Percentiles rank a stretch among this genome's conserved stretches.
These are phyloP conservation scores for Acrossocheilus fasciatus DNA, from an alignment of 2,797 vertebrate genomes.

Conservation along the genomic window DNA sequence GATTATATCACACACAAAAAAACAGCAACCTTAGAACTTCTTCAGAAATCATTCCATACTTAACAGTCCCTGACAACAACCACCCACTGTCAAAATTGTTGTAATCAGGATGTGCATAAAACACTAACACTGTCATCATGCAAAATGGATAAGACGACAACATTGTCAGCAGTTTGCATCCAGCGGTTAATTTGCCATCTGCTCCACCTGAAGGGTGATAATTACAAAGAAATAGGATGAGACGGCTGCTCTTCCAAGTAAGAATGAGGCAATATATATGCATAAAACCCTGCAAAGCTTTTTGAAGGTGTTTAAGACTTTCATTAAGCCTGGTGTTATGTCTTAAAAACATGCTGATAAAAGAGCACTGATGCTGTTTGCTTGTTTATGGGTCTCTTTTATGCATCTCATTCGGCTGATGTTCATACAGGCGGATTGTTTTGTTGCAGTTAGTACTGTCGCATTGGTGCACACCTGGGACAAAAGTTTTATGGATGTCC, in stretches of 20 bases:
- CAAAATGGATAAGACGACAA: slow-evolving; percentile 52
- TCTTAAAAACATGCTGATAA: slow-evolving; percentile 31
- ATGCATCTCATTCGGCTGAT: not conserved
- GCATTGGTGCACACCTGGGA: not conserved
- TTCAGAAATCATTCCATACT: slow-evolving; percentile 5
- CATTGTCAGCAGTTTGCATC: slow-evolving; percentile 52
- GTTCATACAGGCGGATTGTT: not conserved
- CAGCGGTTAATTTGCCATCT: slow-evolving; percentile 65
- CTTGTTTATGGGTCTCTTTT: slow-evolving; percentile 21
- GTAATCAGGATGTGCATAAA: slow-evolving; percentile 63
- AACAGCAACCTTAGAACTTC: slow-evolving; percentile 15
- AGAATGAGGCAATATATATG: slow-evolving; percentile 84
- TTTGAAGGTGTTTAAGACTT: slow-evolving; percentile 51
- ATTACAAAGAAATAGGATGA: slow-evolving; percentile 68
- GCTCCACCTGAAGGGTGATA: slow-evolving; percentile 75
- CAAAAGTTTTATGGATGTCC: not conserved
- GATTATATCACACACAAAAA: not conserved
- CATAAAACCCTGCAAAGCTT: slow-evolving; percentile 69
- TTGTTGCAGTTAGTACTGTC: not conserved
- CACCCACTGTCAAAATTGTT: slow-evolving; percentile 52
- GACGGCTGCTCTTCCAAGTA: slow-evolving; percentile 73
- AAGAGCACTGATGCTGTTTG: not conserved
- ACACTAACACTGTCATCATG: slow-evolving; percentile 60
- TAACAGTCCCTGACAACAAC: slow-evolving; percentile 34
- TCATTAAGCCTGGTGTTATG: slow-evolving; percentile 55